Evolutionary conservation across 2,797 vertebrate species (phyloP).

Genomic region (Phoebastria nigripes): DNA sequence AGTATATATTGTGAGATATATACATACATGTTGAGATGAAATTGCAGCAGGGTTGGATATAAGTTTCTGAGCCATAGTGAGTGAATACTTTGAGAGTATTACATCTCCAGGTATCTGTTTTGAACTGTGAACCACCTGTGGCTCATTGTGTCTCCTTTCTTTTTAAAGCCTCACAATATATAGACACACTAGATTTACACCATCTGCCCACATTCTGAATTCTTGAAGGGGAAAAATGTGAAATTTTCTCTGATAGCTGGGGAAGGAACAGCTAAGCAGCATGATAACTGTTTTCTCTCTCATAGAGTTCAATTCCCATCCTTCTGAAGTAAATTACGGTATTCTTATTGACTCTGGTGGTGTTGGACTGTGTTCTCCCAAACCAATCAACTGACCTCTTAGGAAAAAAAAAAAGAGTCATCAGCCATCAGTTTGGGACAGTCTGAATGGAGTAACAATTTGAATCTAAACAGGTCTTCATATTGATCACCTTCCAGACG

Average conservation of each 20-base stretch:
- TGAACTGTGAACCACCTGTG: background rate
- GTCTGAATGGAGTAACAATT: background rate
- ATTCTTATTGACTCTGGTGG: background rate
- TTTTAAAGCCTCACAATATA: background rate
- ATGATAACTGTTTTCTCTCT: background rate
- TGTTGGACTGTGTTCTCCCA: background rate
- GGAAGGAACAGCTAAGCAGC: background rate
- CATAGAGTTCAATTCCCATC: background rate
- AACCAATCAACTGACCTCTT: background rate
- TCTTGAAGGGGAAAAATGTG: background rate
- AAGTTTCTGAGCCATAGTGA: background rate
- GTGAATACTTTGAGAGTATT: background rate
- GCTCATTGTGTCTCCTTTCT: background rate
- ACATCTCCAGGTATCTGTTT: background rate
- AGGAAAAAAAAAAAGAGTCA: background rate
- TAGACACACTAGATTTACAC: background rate
- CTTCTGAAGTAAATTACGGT: background rate
- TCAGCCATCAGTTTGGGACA: background rate
- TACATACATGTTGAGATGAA: background rate
- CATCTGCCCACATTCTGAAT: background rate
- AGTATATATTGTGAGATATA: background rate
- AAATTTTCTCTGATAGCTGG: background rate
- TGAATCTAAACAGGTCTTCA: background rate
- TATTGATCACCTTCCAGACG: background rate
- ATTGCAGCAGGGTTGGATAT: background rate